A percentile compares a stretch with the other conserved stretches of the same genome.
Evolutionary conservation across 1,140 invertebrate genomes (phyloP).

Genomic region (Neotoxoptera formosana): DNA sequence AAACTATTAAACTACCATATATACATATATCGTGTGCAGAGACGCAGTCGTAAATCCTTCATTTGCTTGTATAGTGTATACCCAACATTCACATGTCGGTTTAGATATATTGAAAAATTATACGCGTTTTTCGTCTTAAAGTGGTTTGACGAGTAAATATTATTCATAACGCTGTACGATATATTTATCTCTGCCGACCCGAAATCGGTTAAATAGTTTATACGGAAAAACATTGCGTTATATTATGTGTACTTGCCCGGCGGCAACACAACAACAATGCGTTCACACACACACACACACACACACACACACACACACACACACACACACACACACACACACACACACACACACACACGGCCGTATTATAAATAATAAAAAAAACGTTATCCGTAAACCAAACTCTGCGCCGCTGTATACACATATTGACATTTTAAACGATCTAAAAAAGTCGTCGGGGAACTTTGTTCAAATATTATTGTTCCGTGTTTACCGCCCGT

Average conservation of each 20-base stretch:
- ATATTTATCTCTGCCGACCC: neutral
- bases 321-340: neutral
- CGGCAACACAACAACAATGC: constrained; percentile 18
- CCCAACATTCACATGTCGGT: neutral
- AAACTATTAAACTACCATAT: neutral
- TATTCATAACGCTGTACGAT: neutral
- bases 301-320: neutral
- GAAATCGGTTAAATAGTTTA: neutral
- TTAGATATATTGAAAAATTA: constrained; percentile 6
- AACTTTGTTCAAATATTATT: neutral
- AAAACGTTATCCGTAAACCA: neutral
- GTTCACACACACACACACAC: constrained; percentile 30
- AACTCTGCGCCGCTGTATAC: neutral
- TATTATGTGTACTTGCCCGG: neutral
- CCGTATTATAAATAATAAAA: constrained; percentile 12
- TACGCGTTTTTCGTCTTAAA: neutral
- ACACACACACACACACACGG: constrained; percentile 11
- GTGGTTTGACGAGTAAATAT: constrained; percentile 25
- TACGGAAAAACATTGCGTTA: neutral
- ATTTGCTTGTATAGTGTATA: neutral
- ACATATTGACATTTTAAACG: constrained; percentile 23
- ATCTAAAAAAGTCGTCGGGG: neutral
- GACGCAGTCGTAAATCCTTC: neutral
- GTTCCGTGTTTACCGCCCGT: neutral
- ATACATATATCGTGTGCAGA: neutral